Base-by-base conservation (phyloP, 2,888 invertebrate species). In the Eutolmus rufibarbis region DNA sequence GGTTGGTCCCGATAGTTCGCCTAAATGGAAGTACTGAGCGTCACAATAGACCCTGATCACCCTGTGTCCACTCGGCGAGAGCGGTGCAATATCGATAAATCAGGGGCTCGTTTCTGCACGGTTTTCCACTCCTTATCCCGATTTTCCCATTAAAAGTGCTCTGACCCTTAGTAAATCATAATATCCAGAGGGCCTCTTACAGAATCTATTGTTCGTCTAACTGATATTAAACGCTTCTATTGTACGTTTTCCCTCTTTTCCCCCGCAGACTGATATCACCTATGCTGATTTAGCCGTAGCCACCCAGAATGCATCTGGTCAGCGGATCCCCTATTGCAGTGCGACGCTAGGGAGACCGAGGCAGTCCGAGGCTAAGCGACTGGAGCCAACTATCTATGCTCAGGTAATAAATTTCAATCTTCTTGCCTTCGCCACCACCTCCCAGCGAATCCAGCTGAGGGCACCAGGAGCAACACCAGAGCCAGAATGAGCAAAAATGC, bases 331-430 rank as follows among this genome's bases (percentile, higher is more conserved):
- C 87, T 93, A 92, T 87, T 92, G 92, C 90, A 93, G 92, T 89
- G 92, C 93, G 89, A 93, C 93, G 77, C 89, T 93, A 89, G 93
- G 93, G 87, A 90, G 93, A 74, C 92, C 92, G 66, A 90, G 93
- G 89, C 92, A 92, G 90, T 88, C 91, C 89, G 92, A 93, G 86
- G 89, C 91, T 88, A 92, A 92, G 89, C 91, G 92, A 34, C 91
- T 91, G 87, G 93, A 93, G 89, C 92, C 93, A 87, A 92, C 92
- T 88, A 93, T 93, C 89, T 93, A 92, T 90, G 92, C 93, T 88
- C 93, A 93, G 92, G 93, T 93, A 93, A 92, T 91, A 90, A 91
- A 92, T 90, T 91, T 91, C 90, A 90, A 91, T 90, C 91, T 92
- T 89, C 90, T 90, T 51, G 51, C 5, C n/a, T 19, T 51, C 8